Evolutionary conservation across 2,797 vertebrate genomes (phyloP), one percentile per base, ranked within the genome.

Genomic region (Trichosurus vulpecula): DNA sequence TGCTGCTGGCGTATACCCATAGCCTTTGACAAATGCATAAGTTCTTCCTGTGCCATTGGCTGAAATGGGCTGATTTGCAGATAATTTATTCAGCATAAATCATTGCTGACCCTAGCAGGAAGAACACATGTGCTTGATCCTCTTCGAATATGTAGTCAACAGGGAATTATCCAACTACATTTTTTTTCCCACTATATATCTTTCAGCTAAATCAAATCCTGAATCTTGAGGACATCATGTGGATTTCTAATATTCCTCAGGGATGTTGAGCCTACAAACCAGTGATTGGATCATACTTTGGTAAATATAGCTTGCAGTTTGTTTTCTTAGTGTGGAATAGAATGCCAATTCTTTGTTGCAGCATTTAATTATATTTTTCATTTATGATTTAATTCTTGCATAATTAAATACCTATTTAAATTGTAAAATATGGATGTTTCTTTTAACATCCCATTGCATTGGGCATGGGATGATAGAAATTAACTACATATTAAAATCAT

Each of bases 31-130:
- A 19, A 87, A 92, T 93, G 66, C 74, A 2, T 93, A 98, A 96
- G 97, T 98, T 97, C 97, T 97, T 98, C 91, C 96, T 96, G 74
- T 98, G 97, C 97, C 90, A 51, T 98, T 98, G 98, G 97, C 98
- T 98, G 98, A 98, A 98, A 98, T 97, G 97, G 97, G 94, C 92
- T 96, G 97, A 98, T 97, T 97, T 96, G 98, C 94, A 98, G 95
- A 98, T 98, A 98, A 98, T 98, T 98, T 98, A 98, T 98, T 98
- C 98, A 98, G 98, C 98, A 98, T 99, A 98, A 98, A 98, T 98
- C 98, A 98, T 98, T 98, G 97, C 98, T 98, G 98, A 98, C 92
- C 98, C 98, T 98, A 98, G 97, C 98, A 98, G 97, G 98, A 98
- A 97, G 97, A 98, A 97, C 94, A 81, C 97, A 94, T 47, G 97